phyloP scores from a whole-genome alignment of 37 sponge, comb jelly and placozoan species.

The Geodia barretti region DNA sequence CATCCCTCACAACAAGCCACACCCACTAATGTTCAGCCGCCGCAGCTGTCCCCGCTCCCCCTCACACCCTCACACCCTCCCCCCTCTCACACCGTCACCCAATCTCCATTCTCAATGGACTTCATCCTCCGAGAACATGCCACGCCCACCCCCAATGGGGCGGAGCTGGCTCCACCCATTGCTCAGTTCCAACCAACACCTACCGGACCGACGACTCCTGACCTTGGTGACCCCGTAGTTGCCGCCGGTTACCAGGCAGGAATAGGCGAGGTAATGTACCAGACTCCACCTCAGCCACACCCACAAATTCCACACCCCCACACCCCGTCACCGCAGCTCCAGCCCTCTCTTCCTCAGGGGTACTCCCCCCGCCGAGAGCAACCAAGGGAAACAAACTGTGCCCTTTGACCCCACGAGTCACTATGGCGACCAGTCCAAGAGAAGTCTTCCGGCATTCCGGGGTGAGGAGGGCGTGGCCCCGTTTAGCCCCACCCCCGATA shows the following conservation, averaged over 20 bases:
- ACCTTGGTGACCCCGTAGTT: background rate
- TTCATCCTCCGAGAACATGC: conserved; percentile 26
- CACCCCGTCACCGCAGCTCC: background rate
- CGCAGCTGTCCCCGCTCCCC: background rate
- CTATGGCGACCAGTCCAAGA: background rate
- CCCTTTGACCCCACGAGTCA: background rate
- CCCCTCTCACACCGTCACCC: background rate
- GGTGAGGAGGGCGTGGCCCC: background rate
- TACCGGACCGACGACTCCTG: background rate
- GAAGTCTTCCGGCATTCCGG: background rate
- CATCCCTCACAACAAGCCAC: background rate
- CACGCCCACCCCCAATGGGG: background rate
- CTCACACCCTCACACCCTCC: conserved; percentile 5
- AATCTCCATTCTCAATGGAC: conserved; percentile 48
- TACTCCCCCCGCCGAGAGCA: background rate
- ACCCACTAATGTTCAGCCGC: background rate
- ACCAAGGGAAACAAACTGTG: background rate
- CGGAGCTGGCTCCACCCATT: background rate
- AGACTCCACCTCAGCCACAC: background rate
- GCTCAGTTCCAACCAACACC: background rate
- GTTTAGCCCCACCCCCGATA: background rate
- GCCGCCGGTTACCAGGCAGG: background rate
- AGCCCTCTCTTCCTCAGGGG: background rate
- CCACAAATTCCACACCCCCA: background rate
- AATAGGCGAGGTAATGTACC: background rate